These are phyloP conservation scores for Ophion obscuratus DNA, from an alignment of 2,888 invertebrate genomes.

Conservation along the genomic window DNA sequence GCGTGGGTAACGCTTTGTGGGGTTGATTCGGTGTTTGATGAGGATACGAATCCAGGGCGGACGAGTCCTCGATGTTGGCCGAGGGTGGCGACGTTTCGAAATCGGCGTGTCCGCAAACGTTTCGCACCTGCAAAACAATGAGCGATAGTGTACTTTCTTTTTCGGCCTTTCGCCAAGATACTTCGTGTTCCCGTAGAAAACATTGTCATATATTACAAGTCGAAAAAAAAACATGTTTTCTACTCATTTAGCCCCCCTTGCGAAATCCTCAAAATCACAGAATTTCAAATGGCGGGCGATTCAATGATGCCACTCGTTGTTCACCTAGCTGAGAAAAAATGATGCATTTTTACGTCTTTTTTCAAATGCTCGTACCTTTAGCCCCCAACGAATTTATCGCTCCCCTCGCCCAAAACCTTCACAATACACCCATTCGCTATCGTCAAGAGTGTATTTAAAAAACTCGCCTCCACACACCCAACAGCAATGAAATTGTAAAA, in stretches of 20 bases:
- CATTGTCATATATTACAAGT: too few species aligned
- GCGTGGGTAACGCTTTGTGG: constrained; percentile 80
- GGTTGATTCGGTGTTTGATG: constrained; percentile 68
- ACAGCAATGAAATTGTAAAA: neutral
- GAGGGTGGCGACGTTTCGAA: constrained; percentile 69
- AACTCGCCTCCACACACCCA: neutral
- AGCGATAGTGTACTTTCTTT: neutral
- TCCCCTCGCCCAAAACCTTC: neutral
- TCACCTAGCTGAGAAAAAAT: too few species aligned
- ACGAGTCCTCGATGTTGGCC: constrained; percentile 58
- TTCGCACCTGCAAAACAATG: constrained; percentile 78
- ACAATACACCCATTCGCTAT: neutral
- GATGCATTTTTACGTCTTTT: too few species aligned
- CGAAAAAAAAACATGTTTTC: too few species aligned
- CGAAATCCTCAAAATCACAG: too few species aligned
- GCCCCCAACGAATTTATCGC: neutral
- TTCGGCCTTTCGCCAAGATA: neutral
- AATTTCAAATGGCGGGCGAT: too few species aligned
- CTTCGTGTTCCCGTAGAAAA: neutral
- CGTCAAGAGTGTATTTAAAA: neutral
- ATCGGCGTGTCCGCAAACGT: constrained; percentile 80
- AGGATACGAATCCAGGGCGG: constrained; percentile 13
- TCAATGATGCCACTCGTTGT: too few species aligned
- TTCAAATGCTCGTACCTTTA: too few species aligned
- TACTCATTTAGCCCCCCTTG: too few species aligned